These are phyloP conservation scores for Zaprionus gabonicus DNA, from an alignment of 1,140 invertebrate species.

Conservation along the genomic window DNA sequence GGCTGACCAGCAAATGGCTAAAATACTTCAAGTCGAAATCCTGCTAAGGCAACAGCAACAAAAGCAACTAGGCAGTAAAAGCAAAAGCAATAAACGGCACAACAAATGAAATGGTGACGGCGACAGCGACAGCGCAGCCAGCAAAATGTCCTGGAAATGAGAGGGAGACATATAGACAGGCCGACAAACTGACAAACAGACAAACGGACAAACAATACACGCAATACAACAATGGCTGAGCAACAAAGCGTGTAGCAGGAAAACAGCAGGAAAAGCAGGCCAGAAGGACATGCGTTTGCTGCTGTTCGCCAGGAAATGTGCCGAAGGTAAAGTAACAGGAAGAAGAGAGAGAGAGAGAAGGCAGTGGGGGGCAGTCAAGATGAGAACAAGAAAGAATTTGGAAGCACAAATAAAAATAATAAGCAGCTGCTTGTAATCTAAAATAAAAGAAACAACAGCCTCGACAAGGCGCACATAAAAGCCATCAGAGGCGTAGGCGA, in stretches of 20 bases:
- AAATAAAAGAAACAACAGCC: conserved; percentile 23
- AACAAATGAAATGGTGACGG: conserved; percentile 66
- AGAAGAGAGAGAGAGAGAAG: not conserved
- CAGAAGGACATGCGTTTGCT: conserved; percentile 59
- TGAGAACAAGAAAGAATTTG: conserved; percentile 34
- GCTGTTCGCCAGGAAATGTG: conserved; percentile 35
- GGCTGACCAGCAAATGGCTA: conserved; percentile 74
- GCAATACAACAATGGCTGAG: conserved; percentile 58
- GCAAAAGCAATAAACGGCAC: conserved; percentile 70
- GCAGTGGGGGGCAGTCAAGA: conserved; percentile 8
- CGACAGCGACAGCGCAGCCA: conserved; percentile 44
- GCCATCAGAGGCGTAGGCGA: not conserved
- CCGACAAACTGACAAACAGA: conserved; percentile 26
- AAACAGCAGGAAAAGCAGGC: conserved; percentile 54
- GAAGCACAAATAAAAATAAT: conserved; percentile 51
- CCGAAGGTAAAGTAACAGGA: not conserved
- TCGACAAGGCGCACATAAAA: conserved; percentile 15
- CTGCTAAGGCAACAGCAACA: conserved; percentile 43
- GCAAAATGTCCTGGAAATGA: conserved; percentile 72
- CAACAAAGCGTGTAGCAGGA: conserved; percentile 59
- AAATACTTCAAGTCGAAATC: conserved; percentile 75
- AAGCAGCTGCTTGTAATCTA: conserved; percentile 56
- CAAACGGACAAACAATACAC: conserved; percentile 49
- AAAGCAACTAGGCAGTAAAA: conserved; percentile 21
- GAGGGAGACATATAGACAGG: conserved; percentile 13